phyloP scores from a whole-genome alignment of 2,113 vertebrate species.

The Bubalus kerabau region DNA sequence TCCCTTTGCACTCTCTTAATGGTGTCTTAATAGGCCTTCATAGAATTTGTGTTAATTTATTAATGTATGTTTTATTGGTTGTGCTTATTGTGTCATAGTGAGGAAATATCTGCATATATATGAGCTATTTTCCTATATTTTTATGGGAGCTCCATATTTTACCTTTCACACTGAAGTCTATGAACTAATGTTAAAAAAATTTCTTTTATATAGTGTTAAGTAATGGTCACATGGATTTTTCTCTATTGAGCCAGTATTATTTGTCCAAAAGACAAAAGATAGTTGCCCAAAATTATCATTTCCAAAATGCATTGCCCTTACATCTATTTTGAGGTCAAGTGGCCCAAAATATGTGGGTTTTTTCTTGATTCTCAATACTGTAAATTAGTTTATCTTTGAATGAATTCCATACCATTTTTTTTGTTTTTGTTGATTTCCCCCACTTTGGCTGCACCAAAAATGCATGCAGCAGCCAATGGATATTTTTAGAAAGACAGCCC shows the following conservation, averaged over 20 bases:
- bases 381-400: not conserved
- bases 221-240: not conserved
- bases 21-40: not conserved
- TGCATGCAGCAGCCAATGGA: not conserved
- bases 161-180: not conserved
- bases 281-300: not conserved
- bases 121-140: not conserved
- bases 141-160: not conserved
- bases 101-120: not conserved
- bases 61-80: not conserved
- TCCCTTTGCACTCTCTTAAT: not conserved
- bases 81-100: not conserved
- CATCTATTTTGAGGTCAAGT: not conserved
- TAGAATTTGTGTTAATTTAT: not conserved
- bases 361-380: not conserved
- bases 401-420: not conserved
- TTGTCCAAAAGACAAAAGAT: not conserved
- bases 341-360: accelerated
- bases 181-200: not conserved
- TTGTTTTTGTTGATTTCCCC: too few species aligned
- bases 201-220: not conserved
- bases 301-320: not conserved
- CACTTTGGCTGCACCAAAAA: not conserved
- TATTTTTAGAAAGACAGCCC: not conserved
- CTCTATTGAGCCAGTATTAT: not conserved